These are phyloP conservation scores for Solenodon paradoxus DNA, from an alignment of 2,113 vertebrate species.

Conservation along the genomic window DNA sequence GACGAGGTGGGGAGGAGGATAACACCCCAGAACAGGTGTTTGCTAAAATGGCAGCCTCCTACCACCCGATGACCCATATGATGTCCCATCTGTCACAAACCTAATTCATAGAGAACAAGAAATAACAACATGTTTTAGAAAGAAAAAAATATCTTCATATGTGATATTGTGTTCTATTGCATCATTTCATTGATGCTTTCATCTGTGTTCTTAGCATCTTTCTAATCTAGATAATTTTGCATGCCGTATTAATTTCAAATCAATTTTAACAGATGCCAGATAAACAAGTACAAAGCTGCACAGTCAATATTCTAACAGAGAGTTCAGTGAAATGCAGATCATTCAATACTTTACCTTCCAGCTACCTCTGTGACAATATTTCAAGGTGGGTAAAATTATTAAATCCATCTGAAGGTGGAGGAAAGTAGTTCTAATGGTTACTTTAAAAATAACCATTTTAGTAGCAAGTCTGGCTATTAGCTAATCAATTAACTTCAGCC, in stretches of 20 bases:
- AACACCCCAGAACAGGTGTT: constrained; percentile 63
- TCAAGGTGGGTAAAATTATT: neutral
- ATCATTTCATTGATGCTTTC: constrained; percentile 42
- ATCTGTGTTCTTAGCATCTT: constrained; percentile 52
- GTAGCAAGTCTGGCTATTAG: neutral
- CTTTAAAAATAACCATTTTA: neutral
- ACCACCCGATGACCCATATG: constrained; percentile 78
- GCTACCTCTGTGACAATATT: neutral
- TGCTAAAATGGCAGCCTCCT: constrained; percentile 55
- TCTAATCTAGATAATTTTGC: neutral
- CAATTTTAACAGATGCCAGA: constrained; percentile 58
- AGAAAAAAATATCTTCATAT: neutral
- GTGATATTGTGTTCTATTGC: constrained; percentile 39
- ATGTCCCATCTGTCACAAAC: constrained; percentile 76
- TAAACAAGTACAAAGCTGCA: neutral
- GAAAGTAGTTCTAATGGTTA: neutral
- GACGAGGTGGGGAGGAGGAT: neutral
- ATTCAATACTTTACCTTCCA: neutral
- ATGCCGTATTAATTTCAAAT: constrained; percentile 57
- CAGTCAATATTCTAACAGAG: neutral
- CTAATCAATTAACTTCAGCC: neutral
- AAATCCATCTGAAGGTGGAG: neutral
- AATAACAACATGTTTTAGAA: constrained; percentile 58
- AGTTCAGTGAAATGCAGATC: neutral
- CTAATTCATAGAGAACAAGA: constrained; percentile 71